These are phyloP conservation scores for Neoitamus cyanurus DNA, from an alignment of 2,888 invertebrate species.

Conservation along the genomic window DNA sequence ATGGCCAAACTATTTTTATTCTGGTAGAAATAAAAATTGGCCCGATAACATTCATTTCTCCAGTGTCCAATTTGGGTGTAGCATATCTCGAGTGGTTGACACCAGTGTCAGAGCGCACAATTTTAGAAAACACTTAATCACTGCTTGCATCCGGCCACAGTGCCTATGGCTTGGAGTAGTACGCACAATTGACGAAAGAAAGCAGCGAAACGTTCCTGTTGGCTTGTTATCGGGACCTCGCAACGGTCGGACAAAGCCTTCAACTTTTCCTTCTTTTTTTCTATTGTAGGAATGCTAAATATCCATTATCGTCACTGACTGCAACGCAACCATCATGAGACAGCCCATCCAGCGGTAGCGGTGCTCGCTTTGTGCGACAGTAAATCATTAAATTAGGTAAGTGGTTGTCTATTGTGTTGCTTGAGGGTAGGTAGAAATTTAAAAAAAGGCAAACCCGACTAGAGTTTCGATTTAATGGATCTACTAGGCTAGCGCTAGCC, in stretches of 20 bases:
- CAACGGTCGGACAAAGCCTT: conserved; percentile 33
- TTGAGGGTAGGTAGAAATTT: not conserved
- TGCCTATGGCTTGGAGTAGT: not conserved
- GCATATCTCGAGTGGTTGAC: not conserved
- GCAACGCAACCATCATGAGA: not conserved
- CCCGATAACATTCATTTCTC: not conserved
- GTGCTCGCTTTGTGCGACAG: not conserved
- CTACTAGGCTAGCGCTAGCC: too few relatives aligned
- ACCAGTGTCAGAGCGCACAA: not conserved
- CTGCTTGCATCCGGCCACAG: conserved; percentile 21
- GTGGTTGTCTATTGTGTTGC: not conserved
- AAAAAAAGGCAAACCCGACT: not conserved
- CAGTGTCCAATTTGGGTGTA: not conserved
- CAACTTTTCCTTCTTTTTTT: not conserved
- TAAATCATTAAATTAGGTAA: not conserved
- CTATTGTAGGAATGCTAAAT: not conserved
- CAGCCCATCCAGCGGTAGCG: not conserved
- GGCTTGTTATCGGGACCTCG: conserved; percentile 20
- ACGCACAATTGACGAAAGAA: conserved; percentile 8
- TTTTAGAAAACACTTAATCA: conserved; percentile 8
- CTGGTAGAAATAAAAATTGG: not conserved
- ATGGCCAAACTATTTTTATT: not conserved
- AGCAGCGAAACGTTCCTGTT: not conserved
- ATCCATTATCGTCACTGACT: not conserved
- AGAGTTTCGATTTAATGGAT: conserved; percentile 21